Evolutionary conservation across 2,888 invertebrate species (phyloP), one percentile per base, ranked within the genome.

Genomic region (Caenorhabditis sulstoni): DNA sequence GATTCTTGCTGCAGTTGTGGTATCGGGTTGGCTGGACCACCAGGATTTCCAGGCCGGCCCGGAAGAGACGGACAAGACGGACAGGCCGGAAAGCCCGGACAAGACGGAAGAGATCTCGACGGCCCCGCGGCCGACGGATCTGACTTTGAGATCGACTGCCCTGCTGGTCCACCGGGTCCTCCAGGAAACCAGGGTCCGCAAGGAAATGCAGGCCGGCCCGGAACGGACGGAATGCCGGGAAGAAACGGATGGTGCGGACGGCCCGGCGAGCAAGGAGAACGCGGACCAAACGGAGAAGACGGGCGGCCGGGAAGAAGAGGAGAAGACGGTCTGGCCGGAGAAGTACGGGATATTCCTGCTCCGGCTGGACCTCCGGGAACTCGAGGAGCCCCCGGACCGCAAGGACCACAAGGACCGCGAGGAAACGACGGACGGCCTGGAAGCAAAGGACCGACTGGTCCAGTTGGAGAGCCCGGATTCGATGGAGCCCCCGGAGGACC

Each of bases 141-240:
- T 1, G 68, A 74, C 11, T 68, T 68, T 20, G 58, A 58, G 9
- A 35, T 79, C n/a, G 79, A 79, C 53, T 79, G 79, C 47, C 82
- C 81, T 14, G 68, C 78, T n/a, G 82, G 82, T 57, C 80, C 80
- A 37, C 79, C 78, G 52, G 85, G 85, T 49, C 61, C 80, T 11
- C 73, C 81, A 52, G 85, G 85, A 79, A 76, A 76, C 45, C 66
- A 61, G n/a, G 85, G 85, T 64, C 70, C 61, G 20, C 76, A 65
- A 49, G 85, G 85, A 75, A 47, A 35, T 41, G 41, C 82, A 7
- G 84, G 84, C 64, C 62, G 80, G 70, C 73, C 81, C 44, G 81
- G 82, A 57, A 58, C 58, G 50, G 79, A 80, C 49, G 83, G 85
- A 64, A 62, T 52, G 20, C 80, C 79, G 3, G 85, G 85, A 53